Evolutionary conservation across 2,888 invertebrate species (phyloP), one percentile per base, ranked within the genome.

Genomic region (Pandemis cinnamomeana): DNA sequence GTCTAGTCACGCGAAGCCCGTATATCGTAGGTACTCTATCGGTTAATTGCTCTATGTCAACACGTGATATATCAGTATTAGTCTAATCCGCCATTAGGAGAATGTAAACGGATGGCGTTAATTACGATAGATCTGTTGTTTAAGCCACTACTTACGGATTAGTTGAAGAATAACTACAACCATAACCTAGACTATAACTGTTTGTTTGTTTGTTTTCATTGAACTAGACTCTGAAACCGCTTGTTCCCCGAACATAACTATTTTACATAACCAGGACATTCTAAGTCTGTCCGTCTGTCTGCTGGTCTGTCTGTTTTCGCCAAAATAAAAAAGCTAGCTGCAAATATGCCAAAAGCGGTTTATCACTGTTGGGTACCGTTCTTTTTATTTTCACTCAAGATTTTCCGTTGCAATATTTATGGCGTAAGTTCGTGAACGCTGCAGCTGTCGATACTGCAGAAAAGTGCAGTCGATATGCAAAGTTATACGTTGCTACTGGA

Each of bases 391-490:
- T 7, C 48, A 11, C 64, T 64, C 48, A 64, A 64, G 63, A 46
- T 63, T 63, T 64, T 8, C 13, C 64, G 48, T 64, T 64, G 27
- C 48, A 36, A 48, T 64, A 64, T 64, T 64, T 48, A 64, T 64
- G 48, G 64, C 13, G 20, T n/a, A 64, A 64, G 64, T 64, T 64
- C 27, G 48, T 4, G 27, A 58, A 8, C 20, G 20, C 44, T 36
- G 27, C 64, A 64, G 64, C 64, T 64, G 46, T 27, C n/a, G 64
- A 48, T 20, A 46, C 44, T 64, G 64, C 46, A 36, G 48, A 64
- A 64, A 64, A 64, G 48, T 64, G 64, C 64, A 64, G 46, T 64
- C 64, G 64, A 64, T 64, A 64, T 64, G 64, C 64, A 64, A 64
- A 46, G 48, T 64, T 64, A 64, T 58, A 58, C 58, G 27, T 27